Percentiles rank a stretch among this genome's conserved stretches.
These are phyloP conservation scores for Falco peregrinus DNA, from an alignment of 2,797 vertebrate species.

Conservation along the genomic window DNA sequence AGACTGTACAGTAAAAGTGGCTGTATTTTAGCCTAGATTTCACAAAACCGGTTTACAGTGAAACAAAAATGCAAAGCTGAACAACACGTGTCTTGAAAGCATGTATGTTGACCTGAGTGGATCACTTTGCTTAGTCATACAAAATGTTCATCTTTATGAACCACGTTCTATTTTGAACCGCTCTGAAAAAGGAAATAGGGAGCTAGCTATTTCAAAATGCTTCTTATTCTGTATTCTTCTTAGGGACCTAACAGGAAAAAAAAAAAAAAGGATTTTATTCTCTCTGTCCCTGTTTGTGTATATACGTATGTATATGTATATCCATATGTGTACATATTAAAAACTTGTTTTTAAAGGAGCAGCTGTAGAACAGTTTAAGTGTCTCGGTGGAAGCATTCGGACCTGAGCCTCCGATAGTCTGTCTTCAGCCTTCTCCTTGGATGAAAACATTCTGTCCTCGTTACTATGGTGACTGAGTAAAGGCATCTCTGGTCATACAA, in stretches of 20 bases:
- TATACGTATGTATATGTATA: neutral
- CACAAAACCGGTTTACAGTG: neutral
- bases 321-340: rapidly evolving
- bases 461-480: slow-evolving; percentile 25
- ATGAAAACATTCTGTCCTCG: neutral
- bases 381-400: neutral
- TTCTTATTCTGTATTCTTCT: neutral
- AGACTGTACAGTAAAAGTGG: slow-evolving; percentile 6
- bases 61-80: neutral
- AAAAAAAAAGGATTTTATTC: neutral
- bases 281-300: neutral
- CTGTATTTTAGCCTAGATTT: slow-evolving; percentile 16
- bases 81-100: neutral
- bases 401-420: neutral
- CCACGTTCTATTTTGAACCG: neutral
- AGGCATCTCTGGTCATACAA: neutral
- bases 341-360: neutral
- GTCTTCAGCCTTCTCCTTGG: neutral
- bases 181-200: neutral
- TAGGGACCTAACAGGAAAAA: neutral
- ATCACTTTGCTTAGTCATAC: neutral
- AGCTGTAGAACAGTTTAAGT: neutral
- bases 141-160: neutral
- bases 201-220: neutral
- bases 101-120: neutral